These are phyloP conservation scores for Hemitrygon akajei DNA, from an alignment of 2,797 vertebrate species.

Conservation along the genomic window DNA sequence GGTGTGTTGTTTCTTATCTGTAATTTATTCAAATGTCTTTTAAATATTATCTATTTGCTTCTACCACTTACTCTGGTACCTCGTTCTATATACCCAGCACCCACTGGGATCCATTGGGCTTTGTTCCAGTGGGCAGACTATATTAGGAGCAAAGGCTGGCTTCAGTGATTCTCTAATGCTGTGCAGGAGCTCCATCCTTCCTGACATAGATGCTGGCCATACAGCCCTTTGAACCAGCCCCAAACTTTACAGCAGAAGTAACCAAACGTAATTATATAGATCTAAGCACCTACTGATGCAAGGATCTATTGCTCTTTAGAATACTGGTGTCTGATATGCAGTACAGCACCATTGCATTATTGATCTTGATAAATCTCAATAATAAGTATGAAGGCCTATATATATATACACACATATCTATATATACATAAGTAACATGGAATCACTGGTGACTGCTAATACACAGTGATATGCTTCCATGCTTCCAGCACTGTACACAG, in stretches of 20 bases:
- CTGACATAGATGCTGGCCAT: too few species aligned
- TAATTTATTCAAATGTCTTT: too few species aligned
- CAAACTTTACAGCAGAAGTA: neutral
- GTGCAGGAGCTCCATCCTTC: too few species aligned
- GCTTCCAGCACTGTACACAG: neutral
- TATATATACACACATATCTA: neutral
- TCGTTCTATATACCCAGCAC: too few species aligned
- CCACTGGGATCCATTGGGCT: too few species aligned
- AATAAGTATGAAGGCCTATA: neutral
- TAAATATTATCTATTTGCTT: too few species aligned
- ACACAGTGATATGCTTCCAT: neutral
- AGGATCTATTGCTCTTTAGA: neutral
- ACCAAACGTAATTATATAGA: neutral
- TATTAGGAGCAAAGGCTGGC: too few species aligned
- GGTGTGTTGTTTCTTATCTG: too few species aligned
- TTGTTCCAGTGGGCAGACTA: too few species aligned
- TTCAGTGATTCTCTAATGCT: too few species aligned
- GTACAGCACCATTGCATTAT: neutral
- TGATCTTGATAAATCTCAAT: neutral
- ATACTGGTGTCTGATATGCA: neutral
- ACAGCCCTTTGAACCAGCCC: neutral
- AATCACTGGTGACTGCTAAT: neutral
- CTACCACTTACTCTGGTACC: too few species aligned
- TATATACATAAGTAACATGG: neutral
- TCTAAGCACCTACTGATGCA: neutral